Conservation (phyloP, 1,140 invertebrate species). For the Habropoda laboriosa region DNA sequence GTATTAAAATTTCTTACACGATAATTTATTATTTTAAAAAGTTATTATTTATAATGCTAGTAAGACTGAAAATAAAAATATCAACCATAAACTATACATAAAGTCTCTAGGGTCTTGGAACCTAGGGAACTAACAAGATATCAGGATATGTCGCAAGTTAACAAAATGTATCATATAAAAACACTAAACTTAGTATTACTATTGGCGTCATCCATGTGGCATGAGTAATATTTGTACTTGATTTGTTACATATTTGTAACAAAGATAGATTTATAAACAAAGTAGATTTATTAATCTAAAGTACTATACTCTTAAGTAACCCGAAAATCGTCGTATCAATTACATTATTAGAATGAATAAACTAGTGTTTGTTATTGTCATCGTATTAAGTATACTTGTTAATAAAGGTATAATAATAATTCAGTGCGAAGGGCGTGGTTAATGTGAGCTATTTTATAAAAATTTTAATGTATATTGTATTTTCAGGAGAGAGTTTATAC, state of each 20-base stretch:
- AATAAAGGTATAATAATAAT: conserved; percentile 42
- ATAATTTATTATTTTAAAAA: neutral
- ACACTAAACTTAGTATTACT: neutral
- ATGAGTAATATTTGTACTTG: neutral
- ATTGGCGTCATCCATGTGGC: neutral
- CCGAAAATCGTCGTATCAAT: neutral
- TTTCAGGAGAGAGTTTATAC: conserved; percentile 82
- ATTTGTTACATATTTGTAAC: neutral
- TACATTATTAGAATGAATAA: conserved; percentile 29
- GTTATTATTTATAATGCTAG: neutral
- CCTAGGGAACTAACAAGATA: too few species aligned
- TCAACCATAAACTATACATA: neutral
- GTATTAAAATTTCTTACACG: neutral
- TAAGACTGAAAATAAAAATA: neutral
- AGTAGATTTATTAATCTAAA: neutral
- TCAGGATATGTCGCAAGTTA: too few species aligned
- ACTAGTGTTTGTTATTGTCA: neutral
- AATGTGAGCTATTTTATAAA: neutral
- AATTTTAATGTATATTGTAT: conserved; percentile 2
- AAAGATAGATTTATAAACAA: neutral
- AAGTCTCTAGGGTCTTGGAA: neutral
- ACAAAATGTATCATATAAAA: neutral
- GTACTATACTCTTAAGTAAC: neutral
- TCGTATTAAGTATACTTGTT: conserved; percentile 37
- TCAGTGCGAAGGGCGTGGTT: conserved; percentile 28